Evolutionary conservation across 2,888 invertebrate genomes (phyloP).

Genomic region (Hyppa rectilinea): DNA sequence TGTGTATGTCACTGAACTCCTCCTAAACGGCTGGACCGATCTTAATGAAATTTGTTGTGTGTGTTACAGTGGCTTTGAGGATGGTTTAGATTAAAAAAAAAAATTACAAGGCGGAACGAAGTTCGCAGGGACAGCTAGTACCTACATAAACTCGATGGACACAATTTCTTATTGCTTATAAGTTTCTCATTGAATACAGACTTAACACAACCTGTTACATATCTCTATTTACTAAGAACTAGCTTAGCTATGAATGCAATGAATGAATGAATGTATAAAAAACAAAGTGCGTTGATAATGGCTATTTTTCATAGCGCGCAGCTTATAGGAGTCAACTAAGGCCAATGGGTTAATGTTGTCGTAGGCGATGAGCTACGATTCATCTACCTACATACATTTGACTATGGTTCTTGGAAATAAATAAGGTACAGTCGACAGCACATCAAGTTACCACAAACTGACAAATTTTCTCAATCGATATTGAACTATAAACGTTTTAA

Average conservation of each 20-base stretch:
- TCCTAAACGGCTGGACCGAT: too few relatives aligned
- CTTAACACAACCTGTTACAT: conserved; percentile 8
- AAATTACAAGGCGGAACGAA: too few relatives aligned
- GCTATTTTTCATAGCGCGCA: conserved; percentile 42
- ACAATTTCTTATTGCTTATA: conserved; percentile 6
- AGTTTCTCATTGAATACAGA: conserved; percentile 8
- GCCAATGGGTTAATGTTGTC: conserved; percentile 55
- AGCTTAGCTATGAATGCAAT: conserved; percentile 21
- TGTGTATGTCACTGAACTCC: too few relatives aligned
- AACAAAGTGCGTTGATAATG: conserved; percentile 32
- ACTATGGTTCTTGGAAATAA: conserved; percentile 21
- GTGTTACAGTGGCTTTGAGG: too few relatives aligned
- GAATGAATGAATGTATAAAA: conserved; percentile 39
- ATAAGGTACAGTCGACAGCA: too few relatives aligned
- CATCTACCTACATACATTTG: conserved; percentile 41
- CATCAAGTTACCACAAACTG: too few relatives aligned
- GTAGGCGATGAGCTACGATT: conserved; percentile 54
- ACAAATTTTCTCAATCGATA: too few relatives aligned
- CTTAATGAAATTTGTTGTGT: too few relatives aligned
- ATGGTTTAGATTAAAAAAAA: too few relatives aligned
- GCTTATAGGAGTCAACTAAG: conserved; percentile 51
- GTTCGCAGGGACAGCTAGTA: too few relatives aligned
- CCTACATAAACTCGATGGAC: background rate
- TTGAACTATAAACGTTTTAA: too few relatives aligned
- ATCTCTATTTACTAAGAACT: conserved; percentile 18